Conservation (phyloP, 2,888 invertebrate genomes). For the Drosophila barbarae region DNA sequence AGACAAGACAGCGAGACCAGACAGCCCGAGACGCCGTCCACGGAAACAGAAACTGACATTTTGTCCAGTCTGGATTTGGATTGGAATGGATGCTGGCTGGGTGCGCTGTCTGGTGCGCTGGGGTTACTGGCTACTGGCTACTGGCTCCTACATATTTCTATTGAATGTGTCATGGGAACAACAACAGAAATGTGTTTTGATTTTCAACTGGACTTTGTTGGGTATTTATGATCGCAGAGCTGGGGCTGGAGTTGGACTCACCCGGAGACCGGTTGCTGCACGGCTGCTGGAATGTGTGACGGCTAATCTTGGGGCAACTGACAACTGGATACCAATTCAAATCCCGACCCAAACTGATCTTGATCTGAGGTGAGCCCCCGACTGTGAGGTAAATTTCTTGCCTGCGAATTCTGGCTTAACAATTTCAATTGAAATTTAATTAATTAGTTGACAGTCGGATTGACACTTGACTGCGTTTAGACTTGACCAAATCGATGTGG, state of each 20-base stretch:
- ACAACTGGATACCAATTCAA: conserved; percentile 67
- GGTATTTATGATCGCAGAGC: conserved; percentile 49
- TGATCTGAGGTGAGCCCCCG: conserved; percentile 54
- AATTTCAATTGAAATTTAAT: conserved; percentile 79
- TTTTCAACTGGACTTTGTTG: conserved; percentile 69
- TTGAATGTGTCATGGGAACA: conserved; percentile 71
- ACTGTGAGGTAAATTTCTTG: conserved; percentile 60
- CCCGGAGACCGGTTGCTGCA: conserved; percentile 40
- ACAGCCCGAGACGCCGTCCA: conserved; percentile 51
- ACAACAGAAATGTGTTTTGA: conserved; percentile 64
- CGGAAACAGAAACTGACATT: conserved; percentile 58
- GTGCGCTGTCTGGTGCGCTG: conserved; percentile 40
- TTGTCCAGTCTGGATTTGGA: conserved; percentile 48
- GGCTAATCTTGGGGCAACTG: conserved; percentile 77
- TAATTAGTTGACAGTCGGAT: conserved; percentile 79
- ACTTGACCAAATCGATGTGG: conserved; percentile 20
- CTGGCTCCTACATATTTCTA: conserved; percentile 65
- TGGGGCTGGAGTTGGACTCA: conserved; percentile 16
- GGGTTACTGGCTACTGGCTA: conserved; percentile 49
- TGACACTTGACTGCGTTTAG: conserved; percentile 68
- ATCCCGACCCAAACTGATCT: conserved; percentile 27
- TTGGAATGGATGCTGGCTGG: conserved; percentile 30
- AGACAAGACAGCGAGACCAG: conserved; percentile 50
- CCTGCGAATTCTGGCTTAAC: conserved; percentile 59
- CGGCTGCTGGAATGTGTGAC: conserved; percentile 73